Evolutionary conservation across 1,140 invertebrate species (phyloP), one percentile per base, ranked within the genome.

Genomic region (Drosophila suzukii): DNA sequence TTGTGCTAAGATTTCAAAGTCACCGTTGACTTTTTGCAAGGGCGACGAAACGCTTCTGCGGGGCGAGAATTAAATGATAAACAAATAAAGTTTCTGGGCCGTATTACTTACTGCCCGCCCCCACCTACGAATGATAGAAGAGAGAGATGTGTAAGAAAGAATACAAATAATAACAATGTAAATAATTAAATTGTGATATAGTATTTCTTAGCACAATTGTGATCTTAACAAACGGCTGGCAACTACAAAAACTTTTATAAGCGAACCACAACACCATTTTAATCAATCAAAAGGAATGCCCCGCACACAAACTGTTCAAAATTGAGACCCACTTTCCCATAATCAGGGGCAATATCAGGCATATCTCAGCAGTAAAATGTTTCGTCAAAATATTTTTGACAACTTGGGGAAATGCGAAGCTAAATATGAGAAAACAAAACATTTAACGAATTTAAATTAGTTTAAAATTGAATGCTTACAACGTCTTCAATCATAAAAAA

Each of bases 121-220:
- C 76, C 82, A 86, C 80, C 80, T 80, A 89, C 10, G 59, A 63
- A 63, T 34, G 58, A 62, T 49, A 32, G 44, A 62, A 8, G 53
- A 57, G 38, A 62, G 57, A 59, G 46, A 76, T 59, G 67, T 65
- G 78, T 74, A 74, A 74, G 72, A 58, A 50, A 66, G 63, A 78
- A 75, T 68, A 78, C 62, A 78, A 84, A 84, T 80, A 89, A 88
- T 84, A 88, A 88, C 58, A 84, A 67, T 89, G 85, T 89, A 89
- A 89, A 89, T 89, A 89, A 57, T 89, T 89, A 89, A 71, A 89
- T 89, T 89, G 84, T 89, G 84, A 89, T 89, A 89, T 89, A 89
- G 84, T 89, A 89, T 84, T 89, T 89, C 80, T 89, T 89, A 89
- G 84, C 84, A 89, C 84, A 89, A 89, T 89, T 89, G 84, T 89